A percentile compares a stretch with the other conserved stretches of the same genome.
Conservation (phyloP, 1,140 invertebrate genomes). For the Thaumatotibia leucotreta region DNA sequence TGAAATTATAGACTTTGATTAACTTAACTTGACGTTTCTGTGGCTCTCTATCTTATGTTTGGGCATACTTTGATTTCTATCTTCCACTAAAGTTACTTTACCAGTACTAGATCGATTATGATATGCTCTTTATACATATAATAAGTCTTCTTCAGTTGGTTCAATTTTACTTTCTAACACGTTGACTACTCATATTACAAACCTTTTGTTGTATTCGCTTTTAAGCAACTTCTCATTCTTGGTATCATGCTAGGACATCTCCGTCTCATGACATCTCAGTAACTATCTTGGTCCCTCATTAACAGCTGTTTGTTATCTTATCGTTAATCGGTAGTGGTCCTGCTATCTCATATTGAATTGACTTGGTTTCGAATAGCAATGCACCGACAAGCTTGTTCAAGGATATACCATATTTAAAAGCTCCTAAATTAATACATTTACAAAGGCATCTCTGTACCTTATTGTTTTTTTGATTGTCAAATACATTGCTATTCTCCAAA, state of each 20-base stretch:
- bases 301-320: neutral
- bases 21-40: no score
- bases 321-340: neutral
- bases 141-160: no score
- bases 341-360: neutral
- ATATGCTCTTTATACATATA: no score
- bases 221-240: no score
- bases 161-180: no score
- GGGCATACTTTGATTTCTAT: no score
- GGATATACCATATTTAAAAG: neutral
- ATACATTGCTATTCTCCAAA: neutral
- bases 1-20: no score
- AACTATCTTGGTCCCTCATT: neutral
- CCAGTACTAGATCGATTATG: no score
- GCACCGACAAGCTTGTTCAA: neutral
- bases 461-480: neutral
- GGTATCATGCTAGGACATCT: neutral
- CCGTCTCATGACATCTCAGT: neutral
- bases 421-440: neutral
- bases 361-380: neutral
- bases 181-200: no score
- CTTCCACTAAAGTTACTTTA: no score
- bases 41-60: no score
- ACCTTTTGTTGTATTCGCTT: no score
- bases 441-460: neutral